These are phyloP conservation scores for Diaprepes abbreviatus DNA, from an alignment of 2,888 invertebrate genomes.

Conservation along the genomic window DNA sequence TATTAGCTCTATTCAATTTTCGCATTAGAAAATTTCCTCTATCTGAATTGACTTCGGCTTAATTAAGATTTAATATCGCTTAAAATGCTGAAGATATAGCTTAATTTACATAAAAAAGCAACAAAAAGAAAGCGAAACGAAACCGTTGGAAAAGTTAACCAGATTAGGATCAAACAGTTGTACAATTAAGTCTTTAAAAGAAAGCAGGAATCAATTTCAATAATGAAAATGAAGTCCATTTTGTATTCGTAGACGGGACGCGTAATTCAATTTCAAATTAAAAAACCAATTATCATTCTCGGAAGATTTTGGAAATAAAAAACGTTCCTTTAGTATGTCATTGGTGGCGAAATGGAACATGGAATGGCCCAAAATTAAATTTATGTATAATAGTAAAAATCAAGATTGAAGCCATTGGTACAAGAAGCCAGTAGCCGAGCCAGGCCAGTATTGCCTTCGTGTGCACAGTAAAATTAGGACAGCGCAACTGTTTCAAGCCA, in stretches of 20 bases:
- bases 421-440: no score
- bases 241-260: constrained; percentile 52
- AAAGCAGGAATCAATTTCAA: constrained; percentile 59
- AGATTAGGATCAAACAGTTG: constrained; percentile 65
- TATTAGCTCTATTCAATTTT: constrained; percentile 37
- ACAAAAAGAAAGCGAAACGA: constrained; percentile 56
- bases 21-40: constrained; percentile 41
- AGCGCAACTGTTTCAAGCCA: no score
- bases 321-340: no score
- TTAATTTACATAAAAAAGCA: constrained; percentile 58
- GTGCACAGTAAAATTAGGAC: no score
- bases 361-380: no score
- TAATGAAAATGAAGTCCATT: constrained; percentile 50
- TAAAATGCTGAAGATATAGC: constrained; percentile 60
- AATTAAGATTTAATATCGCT: constrained; percentile 56
- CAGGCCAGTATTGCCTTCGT: no score
- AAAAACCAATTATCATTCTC: constrained; percentile 58
- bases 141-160: constrained; percentile 63
- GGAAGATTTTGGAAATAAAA: constrained; percentile 28
- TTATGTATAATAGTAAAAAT: no score
- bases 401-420: no score
- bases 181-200: constrained; percentile 63
- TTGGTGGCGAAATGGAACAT: no score
- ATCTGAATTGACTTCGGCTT: constrained; percentile 35
- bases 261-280: constrained; percentile 56